A percentile compares a stretch with the other conserved stretches of the same genome.
These are phyloP conservation scores for Moxostoma hubbsi DNA, from an alignment of 2,797 vertebrate genomes.

Conservation along the genomic window DNA sequence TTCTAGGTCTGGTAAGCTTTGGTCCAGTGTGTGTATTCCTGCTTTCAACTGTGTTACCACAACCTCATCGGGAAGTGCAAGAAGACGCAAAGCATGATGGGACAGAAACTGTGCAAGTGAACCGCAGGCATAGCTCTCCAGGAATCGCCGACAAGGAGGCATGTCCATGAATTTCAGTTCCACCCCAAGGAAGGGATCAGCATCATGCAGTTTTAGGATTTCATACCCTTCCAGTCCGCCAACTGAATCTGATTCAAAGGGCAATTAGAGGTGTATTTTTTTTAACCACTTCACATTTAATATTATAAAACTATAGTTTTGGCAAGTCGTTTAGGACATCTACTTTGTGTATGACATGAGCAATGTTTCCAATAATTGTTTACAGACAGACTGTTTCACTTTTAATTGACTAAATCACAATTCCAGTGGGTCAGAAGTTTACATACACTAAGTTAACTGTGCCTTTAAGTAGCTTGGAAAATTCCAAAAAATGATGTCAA, in stretches of 20 bases:
- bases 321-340: too few species aligned
- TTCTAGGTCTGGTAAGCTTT: conserved; percentile 82
- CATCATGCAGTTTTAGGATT: conserved; percentile 91
- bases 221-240: conserved; percentile 83
- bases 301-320: too few species aligned
- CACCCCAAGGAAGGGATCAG: conserved; percentile 86
- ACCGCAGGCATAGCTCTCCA: conserved; percentile 82
- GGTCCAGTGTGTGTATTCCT: conserved; percentile 82
- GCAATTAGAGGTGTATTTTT: not conserved
- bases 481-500: too few species aligned
- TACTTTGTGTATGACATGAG: too few species aligned
- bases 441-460: too few species aligned
- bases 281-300: too few species aligned
- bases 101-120: conserved; percentile 75
- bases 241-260: conserved; percentile 70
- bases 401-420: too few species aligned
- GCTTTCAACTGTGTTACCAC: conserved; percentile 85
- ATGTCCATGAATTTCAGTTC: conserved; percentile 87
- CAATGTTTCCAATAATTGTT: too few species aligned
- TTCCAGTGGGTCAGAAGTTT: too few species aligned
- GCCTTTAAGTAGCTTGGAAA: too few species aligned
- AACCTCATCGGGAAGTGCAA: conserved; percentile 66
- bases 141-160: conserved; percentile 81
- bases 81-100: conserved; percentile 78
- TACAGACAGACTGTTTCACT: too few species aligned